Conservation (phyloP, 2,113 vertebrate species). For the Microcebus tavaratra region DNA sequence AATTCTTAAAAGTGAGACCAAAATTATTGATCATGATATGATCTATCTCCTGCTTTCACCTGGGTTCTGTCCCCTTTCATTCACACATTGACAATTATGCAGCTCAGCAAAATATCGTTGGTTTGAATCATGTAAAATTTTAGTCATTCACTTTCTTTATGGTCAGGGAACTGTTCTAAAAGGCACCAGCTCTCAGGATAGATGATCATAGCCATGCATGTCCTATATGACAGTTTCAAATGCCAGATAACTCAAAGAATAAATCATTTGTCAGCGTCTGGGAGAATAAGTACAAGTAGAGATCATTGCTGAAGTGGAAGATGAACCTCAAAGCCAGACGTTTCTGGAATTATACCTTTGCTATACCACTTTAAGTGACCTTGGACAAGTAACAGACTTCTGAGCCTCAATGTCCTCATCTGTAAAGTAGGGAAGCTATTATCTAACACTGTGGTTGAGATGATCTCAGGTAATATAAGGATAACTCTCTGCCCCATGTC, state of each 20-base stretch:
- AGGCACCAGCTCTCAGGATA: neutral
- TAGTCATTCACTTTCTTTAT: neutral
- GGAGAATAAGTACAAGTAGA: neutral
- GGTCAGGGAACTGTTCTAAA: neutral
- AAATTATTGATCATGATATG: neutral
- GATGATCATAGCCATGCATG: rapidly evolving
- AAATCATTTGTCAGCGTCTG: neutral
- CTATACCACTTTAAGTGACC: neutral
- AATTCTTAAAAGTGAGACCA: neutral
- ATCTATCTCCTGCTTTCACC: neutral
- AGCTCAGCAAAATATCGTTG: neutral
- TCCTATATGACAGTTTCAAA: rapidly evolving
- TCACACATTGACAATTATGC: neutral
- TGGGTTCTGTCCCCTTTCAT: neutral
- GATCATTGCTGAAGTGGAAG: rapidly evolving
- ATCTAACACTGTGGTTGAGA: neutral
- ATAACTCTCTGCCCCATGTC: neutral
- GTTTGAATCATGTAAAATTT: neutral
- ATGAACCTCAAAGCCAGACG: neutral
- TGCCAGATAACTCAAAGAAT: neutral
- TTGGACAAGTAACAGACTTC: neutral
- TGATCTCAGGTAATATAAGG: neutral
- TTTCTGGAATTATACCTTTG: neutral
- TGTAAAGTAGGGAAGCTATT: neutral
- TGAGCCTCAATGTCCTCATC: neutral